Evolutionary conservation across 1,140 invertebrate genomes (phyloP).

Genomic region (Hestina assimilis): DNA sequence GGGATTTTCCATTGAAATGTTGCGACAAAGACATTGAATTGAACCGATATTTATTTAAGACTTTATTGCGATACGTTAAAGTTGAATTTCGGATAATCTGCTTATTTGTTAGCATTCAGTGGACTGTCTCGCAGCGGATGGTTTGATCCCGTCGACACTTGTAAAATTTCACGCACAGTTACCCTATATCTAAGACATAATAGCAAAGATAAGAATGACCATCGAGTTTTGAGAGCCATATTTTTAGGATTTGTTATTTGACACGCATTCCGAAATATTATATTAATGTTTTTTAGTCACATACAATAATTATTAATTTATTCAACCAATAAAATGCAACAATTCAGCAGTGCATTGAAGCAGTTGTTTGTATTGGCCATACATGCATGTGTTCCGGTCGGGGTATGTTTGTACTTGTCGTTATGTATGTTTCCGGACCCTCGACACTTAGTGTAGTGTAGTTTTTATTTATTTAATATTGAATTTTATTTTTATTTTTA

Average conservation of each 20-base stretch:
- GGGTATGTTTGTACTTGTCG: too few species aligned
- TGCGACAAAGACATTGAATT: background rate
- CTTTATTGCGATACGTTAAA: background rate
- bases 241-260: constrained; percentile 9
- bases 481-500: background rate
- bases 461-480: background rate
- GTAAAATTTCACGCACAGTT: constrained; percentile 58
- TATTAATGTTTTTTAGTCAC: background rate
- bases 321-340: too few species aligned
- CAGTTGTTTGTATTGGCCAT: too few species aligned
- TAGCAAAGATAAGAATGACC: constrained; percentile 17
- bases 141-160: constrained; percentile 38
- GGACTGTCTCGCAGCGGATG: constrained; percentile 3
- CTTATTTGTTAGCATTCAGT: constrained; percentile 15
- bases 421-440: too few species aligned
- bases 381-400: too few species aligned
- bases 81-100: background rate
- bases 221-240: constrained; percentile 14
- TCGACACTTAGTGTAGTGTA: too few species aligned
- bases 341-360: too few species aligned
- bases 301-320: too few species aligned
- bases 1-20: background rate
- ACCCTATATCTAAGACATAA: constrained; percentile 26
- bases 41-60: background rate
- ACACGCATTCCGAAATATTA: background rate